Evolutionary conservation across 2,797 vertebrate species (phyloP), one percentile per base, ranked within the genome.

Genomic region (Lagocephalus sceleratus): DNA sequence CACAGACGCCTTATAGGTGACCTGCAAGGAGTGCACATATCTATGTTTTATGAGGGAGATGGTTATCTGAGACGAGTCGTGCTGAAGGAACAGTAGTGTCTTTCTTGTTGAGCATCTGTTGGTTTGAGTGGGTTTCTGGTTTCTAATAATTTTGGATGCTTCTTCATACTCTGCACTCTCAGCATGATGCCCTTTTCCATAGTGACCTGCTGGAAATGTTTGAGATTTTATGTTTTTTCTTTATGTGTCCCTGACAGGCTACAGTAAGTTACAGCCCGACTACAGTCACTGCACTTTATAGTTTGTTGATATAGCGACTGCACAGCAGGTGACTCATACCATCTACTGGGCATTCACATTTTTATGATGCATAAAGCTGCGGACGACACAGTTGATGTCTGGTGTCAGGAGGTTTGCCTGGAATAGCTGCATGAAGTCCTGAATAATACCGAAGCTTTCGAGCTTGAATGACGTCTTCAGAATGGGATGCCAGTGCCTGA

Each of bases 31-130:
- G 51, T 63, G 32, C 60, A 39, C 46, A 7, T 2, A 38, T 81
- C 44, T 65, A 79, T 83, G 22, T 75, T 81, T 72, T 14, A 83
- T 82, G 14, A 47, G 50, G 25, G 48, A 23, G 43, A 48, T 55
- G 0, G 77, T 73, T 57, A 83, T 55, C 54, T 19, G 74, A 82
- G 64, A 56, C 40, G 15, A 11, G 53, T 46, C 41, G 54, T 52
- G 40, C 54, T 42, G 29, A 32, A 63, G 75, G 66, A 86, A 84
- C 71, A 38, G 40, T 29, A 75, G 51, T 55, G 43, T 0, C 45
- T 63, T 62, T 57, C 62, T 64, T 75, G 72, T 58, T 41, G 15
- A 70, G 74, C 76, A 71, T 73, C 74, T 81, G 75, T 71, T 71
- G 3, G 54, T 67, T 63, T 50, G 61, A 46, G 47, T 57, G 46